Evolutionary conservation across 2,888 invertebrate genomes (phyloP).

Genomic region (Oligia fasciuncula): DNA sequence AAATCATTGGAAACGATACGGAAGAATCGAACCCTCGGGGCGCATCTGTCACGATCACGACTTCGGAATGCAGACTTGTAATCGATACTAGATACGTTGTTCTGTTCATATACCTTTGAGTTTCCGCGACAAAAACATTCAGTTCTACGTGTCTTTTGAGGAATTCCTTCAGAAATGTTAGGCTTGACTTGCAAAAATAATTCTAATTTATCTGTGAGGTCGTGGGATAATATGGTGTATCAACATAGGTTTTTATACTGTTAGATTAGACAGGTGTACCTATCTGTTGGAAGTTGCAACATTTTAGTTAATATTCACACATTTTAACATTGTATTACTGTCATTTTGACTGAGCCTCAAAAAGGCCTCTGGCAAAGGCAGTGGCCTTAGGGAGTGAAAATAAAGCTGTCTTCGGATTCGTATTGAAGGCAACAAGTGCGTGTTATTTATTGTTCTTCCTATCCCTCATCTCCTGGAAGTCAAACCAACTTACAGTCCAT

Average conservation of each 20-base stretch:
- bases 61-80: constrained; percentile 25
- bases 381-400: no score
- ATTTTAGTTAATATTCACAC: no score
- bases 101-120: background rate
- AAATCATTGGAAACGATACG: background rate
- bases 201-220: background rate
- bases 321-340: no score
- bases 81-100: constrained; percentile 20
- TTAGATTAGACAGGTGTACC: background rate
- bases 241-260: background rate
- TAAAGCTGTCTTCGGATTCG: no score
- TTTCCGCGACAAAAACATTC: constrained; percentile 2
- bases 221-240: background rate
- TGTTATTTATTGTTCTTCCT: no score
- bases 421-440: no score
- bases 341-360: no score
- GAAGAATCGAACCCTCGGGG: background rate
- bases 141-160: background rate
- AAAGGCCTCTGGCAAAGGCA: no score
- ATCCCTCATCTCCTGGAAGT: no score
- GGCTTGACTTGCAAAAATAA: background rate
- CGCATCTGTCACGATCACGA: background rate
- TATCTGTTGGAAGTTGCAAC: no score
- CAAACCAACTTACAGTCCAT: no score
- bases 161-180: background rate